phyloP scores from a whole-genome alignment of 2,113 vertebrate species.

The Chaenogobius annularis region DNA sequence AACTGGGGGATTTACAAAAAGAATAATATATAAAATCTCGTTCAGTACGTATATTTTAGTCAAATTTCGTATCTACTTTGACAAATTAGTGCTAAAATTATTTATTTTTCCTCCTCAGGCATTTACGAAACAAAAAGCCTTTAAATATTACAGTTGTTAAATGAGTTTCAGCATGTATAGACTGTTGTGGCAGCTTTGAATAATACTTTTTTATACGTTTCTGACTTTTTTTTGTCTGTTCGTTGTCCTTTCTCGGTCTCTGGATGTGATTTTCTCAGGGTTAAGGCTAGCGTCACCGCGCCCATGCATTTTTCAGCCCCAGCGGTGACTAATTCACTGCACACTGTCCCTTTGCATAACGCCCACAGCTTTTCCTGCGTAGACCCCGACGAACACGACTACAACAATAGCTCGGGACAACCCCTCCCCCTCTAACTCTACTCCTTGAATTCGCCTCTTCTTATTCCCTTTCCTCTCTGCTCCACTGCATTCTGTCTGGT shows the following conservation, averaged over 20 bases:
- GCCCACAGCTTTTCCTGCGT: constrained; percentile 37
- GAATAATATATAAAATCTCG: too few species aligned
- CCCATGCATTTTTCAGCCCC: neutral
- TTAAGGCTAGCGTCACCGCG: neutral
- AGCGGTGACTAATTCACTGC: constrained; percentile 50
- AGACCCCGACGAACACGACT: constrained; percentile 30
- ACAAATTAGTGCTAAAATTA: too few species aligned
- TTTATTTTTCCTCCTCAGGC: too few species aligned
- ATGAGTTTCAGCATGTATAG: too few species aligned
- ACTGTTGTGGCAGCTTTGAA: neutral
- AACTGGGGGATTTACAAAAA: too few species aligned
- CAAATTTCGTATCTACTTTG: too few species aligned
- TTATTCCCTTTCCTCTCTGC: constrained; percentile 13
- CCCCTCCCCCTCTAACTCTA: neutral
- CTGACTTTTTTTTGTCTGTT: too few species aligned
- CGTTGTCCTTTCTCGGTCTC: neutral
- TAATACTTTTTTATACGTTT: too few species aligned
- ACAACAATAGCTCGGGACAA: constrained; percentile 20
- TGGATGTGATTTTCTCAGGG: neutral
- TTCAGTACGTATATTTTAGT: too few species aligned
- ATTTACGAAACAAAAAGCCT: too few species aligned
- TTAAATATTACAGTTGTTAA: too few species aligned
- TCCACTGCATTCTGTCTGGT: constrained; percentile 41
- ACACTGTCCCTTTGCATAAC: constrained; percentile 45
- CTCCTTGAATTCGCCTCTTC: neutral